These are phyloP conservation scores for Ia io DNA, from an alignment of 2,113 vertebrate genomes.

Conservation along the genomic window DNA sequence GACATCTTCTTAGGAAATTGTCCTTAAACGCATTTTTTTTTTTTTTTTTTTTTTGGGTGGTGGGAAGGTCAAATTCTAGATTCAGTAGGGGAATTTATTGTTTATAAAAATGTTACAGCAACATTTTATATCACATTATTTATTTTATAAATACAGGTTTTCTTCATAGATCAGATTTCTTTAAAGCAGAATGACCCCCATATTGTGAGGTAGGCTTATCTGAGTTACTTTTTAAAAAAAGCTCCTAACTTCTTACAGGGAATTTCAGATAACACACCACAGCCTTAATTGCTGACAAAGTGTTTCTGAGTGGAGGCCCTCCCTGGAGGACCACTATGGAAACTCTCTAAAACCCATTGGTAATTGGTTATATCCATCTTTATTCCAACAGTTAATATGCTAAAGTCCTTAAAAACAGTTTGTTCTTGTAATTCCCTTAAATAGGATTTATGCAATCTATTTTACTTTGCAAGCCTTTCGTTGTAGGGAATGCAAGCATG, in stretches of 20 bases:
- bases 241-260: neutral
- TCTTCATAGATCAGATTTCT: neutral
- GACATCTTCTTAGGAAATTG: neutral
- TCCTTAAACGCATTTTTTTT: neutral
- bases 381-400: constrained; percentile 16
- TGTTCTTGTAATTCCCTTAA: constrained; percentile 60
- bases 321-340: neutral
- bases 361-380: constrained; percentile 66
- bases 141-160: constrained; percentile 27
- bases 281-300: constrained; percentile 32
- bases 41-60: neutral
- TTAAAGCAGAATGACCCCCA: neutral
- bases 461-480: neutral
- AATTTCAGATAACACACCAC: neutral
- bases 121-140: neutral
- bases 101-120: neutral
- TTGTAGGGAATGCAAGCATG: neutral
- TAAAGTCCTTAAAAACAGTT: constrained; percentile 52
- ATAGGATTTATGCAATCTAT: constrained; percentile 44
- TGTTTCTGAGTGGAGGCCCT: neutral
- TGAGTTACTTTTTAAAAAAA: neutral
- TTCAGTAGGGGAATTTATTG: neutral
- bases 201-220: neutral
- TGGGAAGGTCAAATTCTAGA: neutral
- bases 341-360: neutral